A percentile compares a stretch with the other conserved stretches of the same genome.
These are phyloP conservation scores for Whitmania pigra DNA, from an alignment of 1,140 invertebrate species.

Conservation along the genomic window DNA sequence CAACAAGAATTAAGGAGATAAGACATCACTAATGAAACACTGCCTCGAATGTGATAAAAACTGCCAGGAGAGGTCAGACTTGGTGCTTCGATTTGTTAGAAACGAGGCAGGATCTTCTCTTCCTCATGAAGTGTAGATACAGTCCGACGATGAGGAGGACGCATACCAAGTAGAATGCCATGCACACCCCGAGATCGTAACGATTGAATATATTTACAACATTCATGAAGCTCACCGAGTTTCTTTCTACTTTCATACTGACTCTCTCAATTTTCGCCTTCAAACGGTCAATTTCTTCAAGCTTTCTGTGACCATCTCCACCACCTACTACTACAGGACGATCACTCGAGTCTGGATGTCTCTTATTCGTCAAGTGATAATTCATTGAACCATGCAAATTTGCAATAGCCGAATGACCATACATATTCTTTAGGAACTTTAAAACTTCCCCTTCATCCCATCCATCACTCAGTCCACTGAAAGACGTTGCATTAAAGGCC, in stretches of 20 bases:
- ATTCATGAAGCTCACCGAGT: not conserved
- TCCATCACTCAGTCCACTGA: not conserved
- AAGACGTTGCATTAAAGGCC: not conserved
- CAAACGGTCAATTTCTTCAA: not conserved
- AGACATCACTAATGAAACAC: too few relatives aligned
- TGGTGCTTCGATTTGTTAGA: too few relatives aligned
- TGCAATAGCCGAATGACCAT: not conserved
- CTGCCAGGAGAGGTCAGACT: too few relatives aligned
- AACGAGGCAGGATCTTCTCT: not conserved
- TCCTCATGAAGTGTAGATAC: constrained; percentile 2
- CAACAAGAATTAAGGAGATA: too few relatives aligned
- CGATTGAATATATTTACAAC: not conserved
- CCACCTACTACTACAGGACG: not conserved
- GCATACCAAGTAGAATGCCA: not conserved
- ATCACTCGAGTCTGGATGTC: not conserved
- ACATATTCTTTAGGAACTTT: constrained; percentile 1
- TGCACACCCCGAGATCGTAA: not conserved
- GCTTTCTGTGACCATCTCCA: not conserved
- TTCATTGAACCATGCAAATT: not conserved
- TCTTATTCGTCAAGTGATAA: not conserved
- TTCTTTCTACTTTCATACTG: not conserved
- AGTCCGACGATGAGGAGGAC: not conserved
- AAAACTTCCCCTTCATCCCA: not conserved
- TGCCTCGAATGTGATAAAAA: too few relatives aligned
- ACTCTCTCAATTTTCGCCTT: not conserved